These are phyloP conservation scores for Agrotis puta DNA, from an alignment of 2,888 invertebrate species.

Conservation along the genomic window DNA sequence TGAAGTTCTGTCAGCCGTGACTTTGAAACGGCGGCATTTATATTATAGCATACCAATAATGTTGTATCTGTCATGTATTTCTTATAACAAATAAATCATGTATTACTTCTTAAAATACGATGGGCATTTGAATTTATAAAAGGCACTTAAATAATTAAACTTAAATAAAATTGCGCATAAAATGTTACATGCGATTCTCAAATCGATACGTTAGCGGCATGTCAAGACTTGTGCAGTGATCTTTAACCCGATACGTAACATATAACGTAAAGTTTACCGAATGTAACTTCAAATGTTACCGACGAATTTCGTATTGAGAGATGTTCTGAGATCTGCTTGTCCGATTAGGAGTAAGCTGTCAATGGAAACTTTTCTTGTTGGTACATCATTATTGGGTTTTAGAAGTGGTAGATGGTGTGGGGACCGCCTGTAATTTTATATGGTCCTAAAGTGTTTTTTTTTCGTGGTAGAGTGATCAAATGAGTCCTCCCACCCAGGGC, in stretches of 20 bases:
- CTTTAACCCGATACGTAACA: constrained; percentile 50
- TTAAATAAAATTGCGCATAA: constrained; percentile 11
- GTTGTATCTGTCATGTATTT: constrained; percentile 13
- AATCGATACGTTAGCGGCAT: constrained; percentile 23
- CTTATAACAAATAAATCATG: constrained; percentile 15
- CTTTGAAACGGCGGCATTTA: constrained; percentile 39
- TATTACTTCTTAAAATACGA: too few relatives aligned
- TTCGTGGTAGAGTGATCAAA: too few relatives aligned
- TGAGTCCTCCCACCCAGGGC: too few relatives aligned
- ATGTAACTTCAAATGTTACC: constrained; percentile 50
- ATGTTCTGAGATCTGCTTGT: constrained; percentile 45
- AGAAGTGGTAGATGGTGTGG: constrained; percentile 6
- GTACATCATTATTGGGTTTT: constrained; percentile 32
- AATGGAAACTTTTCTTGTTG: constrained; percentile 12
- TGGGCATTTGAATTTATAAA: background rate
- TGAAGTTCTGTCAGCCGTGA: constrained; percentile 42
- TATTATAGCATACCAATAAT: background rate
- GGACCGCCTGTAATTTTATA: background rate
- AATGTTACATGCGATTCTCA: constrained; percentile 22
- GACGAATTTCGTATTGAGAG: constrained; percentile 47
- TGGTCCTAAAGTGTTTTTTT: too few relatives aligned
- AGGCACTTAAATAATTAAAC: background rate
- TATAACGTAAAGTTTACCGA: constrained; percentile 48
- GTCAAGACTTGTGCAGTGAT: constrained; percentile 43
- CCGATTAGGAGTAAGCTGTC: constrained; percentile 30